Evolutionary conservation across 2,113 vertebrate species (phyloP).

Genomic region (Apaloderma vittatum): DNA sequence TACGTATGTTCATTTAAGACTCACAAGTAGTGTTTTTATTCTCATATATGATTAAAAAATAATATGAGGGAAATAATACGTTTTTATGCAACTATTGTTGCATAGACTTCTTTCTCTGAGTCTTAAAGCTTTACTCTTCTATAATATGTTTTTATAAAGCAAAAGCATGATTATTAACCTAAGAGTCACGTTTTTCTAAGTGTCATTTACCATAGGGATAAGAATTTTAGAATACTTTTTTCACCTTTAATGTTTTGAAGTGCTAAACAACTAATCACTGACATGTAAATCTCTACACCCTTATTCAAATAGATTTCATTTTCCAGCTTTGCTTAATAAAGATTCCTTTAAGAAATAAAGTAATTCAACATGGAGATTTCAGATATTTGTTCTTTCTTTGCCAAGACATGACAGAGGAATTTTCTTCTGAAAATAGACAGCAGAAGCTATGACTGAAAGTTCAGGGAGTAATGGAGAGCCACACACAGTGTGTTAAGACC

Average conservation of each 20-base stretch:
- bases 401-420: not conserved
- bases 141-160: not conserved
- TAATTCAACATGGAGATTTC: not conserved
- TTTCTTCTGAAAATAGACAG: not conserved
- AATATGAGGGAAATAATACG: not conserved
- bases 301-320: not conserved
- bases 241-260: too few species aligned
- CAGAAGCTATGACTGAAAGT: too few species aligned
- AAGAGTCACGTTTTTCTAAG: too few species aligned
- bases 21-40: not conserved
- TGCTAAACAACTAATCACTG: too few species aligned
- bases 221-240: too few species aligned
- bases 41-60: not conserved
- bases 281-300: not conserved
- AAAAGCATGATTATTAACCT: too few species aligned
- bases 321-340: not conserved
- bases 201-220: too few species aligned
- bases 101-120: not conserved
- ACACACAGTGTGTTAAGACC: accelerated
- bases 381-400: not conserved
- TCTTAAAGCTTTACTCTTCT: not conserved
- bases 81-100: not conserved
- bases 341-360: not conserved
- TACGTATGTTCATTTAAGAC: too few species aligned
- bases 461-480: not conserved